Evolutionary conservation across 2,888 invertebrate species (phyloP).

Genomic region (Chrysolina oricalcia): DNA sequence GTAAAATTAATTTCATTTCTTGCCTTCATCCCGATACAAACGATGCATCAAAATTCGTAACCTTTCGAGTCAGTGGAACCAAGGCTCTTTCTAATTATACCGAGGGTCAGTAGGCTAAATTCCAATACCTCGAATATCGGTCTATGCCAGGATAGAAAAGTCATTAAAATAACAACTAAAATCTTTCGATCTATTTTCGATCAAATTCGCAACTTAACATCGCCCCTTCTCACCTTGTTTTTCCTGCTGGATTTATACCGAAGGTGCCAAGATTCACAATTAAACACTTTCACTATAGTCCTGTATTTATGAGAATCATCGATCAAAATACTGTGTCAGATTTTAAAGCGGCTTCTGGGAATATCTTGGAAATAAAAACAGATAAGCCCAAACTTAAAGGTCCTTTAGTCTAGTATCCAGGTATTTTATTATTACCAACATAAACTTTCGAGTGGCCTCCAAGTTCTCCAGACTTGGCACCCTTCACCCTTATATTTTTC

Average conservation of each 20-base stretch:
- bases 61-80: neutral
- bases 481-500: too few relatives aligned
- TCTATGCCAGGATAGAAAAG: slow-evolving; percentile 16
- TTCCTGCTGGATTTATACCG: neutral
- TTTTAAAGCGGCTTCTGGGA: too few relatives aligned
- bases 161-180: slow-evolving; percentile 4
- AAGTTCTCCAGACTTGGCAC: too few relatives aligned
- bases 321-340: too few relatives aligned
- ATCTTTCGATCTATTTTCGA: neutral
- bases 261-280: too few relatives aligned
- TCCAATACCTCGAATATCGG: neutral
- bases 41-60: neutral
- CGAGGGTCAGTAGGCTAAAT: neutral
- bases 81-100: slow-evolving; percentile 12
- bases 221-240: neutral
- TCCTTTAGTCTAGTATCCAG: too few relatives aligned
- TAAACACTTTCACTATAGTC: too few relatives aligned
- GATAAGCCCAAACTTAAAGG: too few relatives aligned
- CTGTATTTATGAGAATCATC: too few relatives aligned
- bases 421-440: too few relatives aligned
- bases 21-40: neutral
- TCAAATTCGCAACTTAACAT: neutral
- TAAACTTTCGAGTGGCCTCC: too few relatives aligned
- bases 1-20: neutral
- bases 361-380: too few relatives aligned